These are phyloP conservation scores for Papilio gigon DNA, from an alignment of 2,888 invertebrate species.

Conservation along the genomic window DNA sequence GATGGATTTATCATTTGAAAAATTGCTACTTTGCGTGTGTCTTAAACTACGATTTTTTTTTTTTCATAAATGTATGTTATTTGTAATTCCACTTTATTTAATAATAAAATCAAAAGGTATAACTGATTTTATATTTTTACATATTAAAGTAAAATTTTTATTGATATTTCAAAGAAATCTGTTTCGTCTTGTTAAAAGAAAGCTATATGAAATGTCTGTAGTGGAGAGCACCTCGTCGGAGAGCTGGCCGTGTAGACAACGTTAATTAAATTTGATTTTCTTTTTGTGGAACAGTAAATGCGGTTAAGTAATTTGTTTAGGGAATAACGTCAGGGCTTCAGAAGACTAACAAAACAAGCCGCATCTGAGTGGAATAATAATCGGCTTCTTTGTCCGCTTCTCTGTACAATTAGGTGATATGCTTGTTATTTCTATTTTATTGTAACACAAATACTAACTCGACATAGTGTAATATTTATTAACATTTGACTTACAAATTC, in stretches of 20 bases:
- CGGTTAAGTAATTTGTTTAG: slow-evolving; percentile 77
- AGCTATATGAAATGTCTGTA: background rate
- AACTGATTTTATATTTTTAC: background rate
- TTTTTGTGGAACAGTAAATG: slow-evolving; percentile 57
- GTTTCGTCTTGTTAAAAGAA: slow-evolving; percentile 1
- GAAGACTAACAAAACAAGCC: slow-evolving; percentile 58
- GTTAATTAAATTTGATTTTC: slow-evolving; percentile 38
- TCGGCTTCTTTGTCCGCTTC: slow-evolving; percentile 55
- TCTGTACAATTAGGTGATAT: slow-evolving; percentile 68
- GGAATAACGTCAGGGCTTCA: slow-evolving; percentile 72
- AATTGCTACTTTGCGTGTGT: no score
- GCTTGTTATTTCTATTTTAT: slow-evolving; percentile 61
- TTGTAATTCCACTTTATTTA: background rate
- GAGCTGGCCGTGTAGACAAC: slow-evolving; percentile 11
- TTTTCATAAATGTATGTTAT: background rate
- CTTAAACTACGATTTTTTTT: background rate
- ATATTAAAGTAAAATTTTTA: background rate
- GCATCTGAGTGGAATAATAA: slow-evolving; percentile 72
- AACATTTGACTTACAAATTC: no score
- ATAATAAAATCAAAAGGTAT: background rate
- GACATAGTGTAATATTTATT: no score
- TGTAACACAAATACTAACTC: slow-evolving; percentile 58
- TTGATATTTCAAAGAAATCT: background rate
- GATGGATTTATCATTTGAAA: no score
- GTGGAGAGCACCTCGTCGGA: slow-evolving; percentile 1